phyloP scores from a whole-genome alignment of 2,797 vertebrate species.

The Pelodytes ibericus region DNA sequence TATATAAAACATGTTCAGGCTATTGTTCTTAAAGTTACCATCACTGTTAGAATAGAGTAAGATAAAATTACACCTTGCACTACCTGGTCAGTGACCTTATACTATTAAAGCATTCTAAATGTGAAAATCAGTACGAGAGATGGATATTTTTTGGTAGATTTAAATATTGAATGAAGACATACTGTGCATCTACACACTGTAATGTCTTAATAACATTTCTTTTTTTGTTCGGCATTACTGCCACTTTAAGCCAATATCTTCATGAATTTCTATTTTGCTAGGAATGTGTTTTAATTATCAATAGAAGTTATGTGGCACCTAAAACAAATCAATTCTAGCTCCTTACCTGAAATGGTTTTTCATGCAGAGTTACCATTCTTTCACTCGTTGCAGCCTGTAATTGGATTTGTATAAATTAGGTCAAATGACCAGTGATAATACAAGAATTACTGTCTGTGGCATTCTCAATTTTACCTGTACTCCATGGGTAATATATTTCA shows the following conservation, averaged over 20 bases:
- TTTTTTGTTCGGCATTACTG: too few relatives aligned
- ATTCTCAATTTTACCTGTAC: constrained; percentile 42
- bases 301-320: constrained; percentile 29
- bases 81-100: too few relatives aligned
- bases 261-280: constrained; percentile 31
- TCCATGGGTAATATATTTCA: constrained; percentile 54
- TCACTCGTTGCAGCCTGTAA: constrained; percentile 29
- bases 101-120: too few relatives aligned
- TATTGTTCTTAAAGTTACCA: too few relatives aligned
- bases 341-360: constrained; percentile 41
- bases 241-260: constrained; percentile 20
- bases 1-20: too few relatives aligned
- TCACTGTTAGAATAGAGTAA: too few relatives aligned
- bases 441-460: constrained; percentile 45
- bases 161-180: too few relatives aligned
- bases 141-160: too few relatives aligned
- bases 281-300: constrained; percentile 44
- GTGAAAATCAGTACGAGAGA: too few relatives aligned
- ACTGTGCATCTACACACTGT: too few relatives aligned
- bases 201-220: constrained; percentile 2
- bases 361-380: constrained; percentile 37
- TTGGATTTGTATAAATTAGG: constrained; percentile 58
- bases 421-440: constrained; percentile 53
- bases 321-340: constrained; percentile 53
- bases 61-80: too few relatives aligned